Evolutionary conservation across 2,797 vertebrate species (phyloP).

Genomic region (Clarias fuscus): DNA sequence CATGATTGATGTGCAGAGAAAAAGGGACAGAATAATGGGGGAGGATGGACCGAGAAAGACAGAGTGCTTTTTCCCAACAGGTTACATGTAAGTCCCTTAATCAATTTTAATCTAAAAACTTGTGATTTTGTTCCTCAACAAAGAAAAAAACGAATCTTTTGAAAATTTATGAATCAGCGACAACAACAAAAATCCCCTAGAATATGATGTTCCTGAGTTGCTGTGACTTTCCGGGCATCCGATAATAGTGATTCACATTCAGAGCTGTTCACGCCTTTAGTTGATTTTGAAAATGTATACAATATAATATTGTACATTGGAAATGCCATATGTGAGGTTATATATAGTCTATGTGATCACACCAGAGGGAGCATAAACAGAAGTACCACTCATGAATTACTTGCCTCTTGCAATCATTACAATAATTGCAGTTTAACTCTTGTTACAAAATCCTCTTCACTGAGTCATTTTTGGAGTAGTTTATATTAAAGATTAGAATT

Average conservation of each 20-base stretch:
- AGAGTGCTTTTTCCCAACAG: constrained; percentile 24
- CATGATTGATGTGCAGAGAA: constrained; percentile 70
- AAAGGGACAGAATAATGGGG: constrained; percentile 30
- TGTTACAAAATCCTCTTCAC: background rate
- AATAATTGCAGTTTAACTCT: background rate
- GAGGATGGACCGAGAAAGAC: constrained; percentile 15
- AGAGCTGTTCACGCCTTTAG: background rate
- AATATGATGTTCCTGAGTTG: background rate
- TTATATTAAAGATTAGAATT: background rate
- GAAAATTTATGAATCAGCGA: background rate
- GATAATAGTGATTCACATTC: background rate
- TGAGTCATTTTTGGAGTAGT: background rate
- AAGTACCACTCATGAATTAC: background rate
- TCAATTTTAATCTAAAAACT: background rate
- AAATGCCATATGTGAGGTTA: background rate
- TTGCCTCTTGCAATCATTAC: background rate
- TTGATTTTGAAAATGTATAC: background rate
- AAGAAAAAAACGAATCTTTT: background rate
- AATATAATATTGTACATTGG: background rate
- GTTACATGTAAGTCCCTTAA: background rate
- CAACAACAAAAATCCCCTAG: too few relatives aligned
- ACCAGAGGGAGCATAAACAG: background rate
- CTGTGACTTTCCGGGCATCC: background rate
- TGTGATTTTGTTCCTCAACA: background rate
- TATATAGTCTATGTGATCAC: background rate